Conservation (phyloP, 2,888 invertebrate species). For the Agriotes lineatus region DNA sequence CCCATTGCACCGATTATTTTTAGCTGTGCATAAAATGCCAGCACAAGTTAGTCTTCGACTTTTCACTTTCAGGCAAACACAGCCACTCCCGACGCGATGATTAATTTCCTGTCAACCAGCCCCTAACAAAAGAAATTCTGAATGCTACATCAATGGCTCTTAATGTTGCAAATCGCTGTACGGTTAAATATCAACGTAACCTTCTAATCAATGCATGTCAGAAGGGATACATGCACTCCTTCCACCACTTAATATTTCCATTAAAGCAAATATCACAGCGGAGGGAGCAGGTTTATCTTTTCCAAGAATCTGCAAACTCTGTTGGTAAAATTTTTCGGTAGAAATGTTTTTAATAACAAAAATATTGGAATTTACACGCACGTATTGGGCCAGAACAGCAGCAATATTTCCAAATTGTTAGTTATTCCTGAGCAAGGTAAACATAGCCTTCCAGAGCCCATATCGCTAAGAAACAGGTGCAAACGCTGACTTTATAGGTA, state of each 20-base stretch:
- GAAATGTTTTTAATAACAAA: too few species aligned
- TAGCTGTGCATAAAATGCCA: not conserved
- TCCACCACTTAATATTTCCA: too few species aligned
- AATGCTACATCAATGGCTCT: not conserved
- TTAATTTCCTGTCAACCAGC: conserved; percentile 32
- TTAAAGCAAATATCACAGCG: too few species aligned
- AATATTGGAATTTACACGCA: too few species aligned
- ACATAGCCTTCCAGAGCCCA: conserved; percentile 11
- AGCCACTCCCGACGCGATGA: conserved; percentile 22
- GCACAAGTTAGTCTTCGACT: conserved; percentile 2
- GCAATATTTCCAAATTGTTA: not conserved
- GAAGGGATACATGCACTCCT: too few species aligned
- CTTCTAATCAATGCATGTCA: not conserved
- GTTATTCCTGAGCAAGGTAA: not conserved
- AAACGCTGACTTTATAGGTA: conserved; percentile 26
- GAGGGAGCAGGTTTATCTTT: too few species aligned
- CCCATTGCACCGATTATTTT: too few species aligned
- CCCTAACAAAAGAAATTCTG: conserved; percentile 26
- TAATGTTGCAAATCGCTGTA: conserved; percentile 19
- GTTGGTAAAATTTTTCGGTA: too few species aligned
- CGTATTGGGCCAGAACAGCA: too few species aligned
- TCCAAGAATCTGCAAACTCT: too few species aligned
- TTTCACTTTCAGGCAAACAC: conserved; percentile 10
- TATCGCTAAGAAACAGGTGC: conserved; percentile 33
- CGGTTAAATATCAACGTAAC: not conserved